phyloP scores from a whole-genome alignment of 2,888 invertebrate genomes.

The Theodoxus fluviatilis region DNA sequence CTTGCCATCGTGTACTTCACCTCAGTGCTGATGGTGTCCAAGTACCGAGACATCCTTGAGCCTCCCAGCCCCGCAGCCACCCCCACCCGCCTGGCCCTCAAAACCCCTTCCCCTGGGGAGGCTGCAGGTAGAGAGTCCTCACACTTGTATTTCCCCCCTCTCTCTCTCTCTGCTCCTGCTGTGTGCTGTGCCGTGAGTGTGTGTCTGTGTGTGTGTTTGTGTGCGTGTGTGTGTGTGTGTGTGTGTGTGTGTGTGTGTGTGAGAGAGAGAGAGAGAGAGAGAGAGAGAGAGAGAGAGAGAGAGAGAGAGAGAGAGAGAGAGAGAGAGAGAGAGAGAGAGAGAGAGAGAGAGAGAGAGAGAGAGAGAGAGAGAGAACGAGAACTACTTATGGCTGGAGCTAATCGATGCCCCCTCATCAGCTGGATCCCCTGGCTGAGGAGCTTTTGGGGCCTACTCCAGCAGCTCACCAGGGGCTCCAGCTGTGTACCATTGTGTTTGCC shows the following conservation, averaged over 20 bases:
- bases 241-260: neutral
- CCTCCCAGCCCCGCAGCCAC: slow-evolving; percentile 70
- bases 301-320: no score
- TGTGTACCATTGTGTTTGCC: no score
- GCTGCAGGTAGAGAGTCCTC: neutral
- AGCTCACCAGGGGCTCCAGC: no score
- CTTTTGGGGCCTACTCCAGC: no score
- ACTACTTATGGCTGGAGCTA: no score
- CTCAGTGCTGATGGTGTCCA: slow-evolving; percentile 99
- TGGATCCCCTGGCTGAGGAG: no score
- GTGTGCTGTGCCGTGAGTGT: neutral
- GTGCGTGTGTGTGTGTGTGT: neutral
- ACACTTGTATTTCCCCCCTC: neutral
- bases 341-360: neutral
- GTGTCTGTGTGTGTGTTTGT: neutral
- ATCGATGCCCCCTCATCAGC: no score
- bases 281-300: no score
- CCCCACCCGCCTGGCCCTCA: slow-evolving; percentile 37
- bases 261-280: neutral
- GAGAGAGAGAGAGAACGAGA: no score
- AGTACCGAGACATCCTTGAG: slow-evolving; percentile 98
- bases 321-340: neutral
- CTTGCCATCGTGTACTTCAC: slow-evolving; percentile 99
- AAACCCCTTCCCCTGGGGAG: slow-evolving; percentile 38
- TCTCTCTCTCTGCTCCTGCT: slow-evolving; percentile 17